Evolutionary conservation across 2,797 vertebrate species (phyloP), one percentile per base, ranked within the genome.

Genomic region (Peromyscus melanophrys): DNA sequence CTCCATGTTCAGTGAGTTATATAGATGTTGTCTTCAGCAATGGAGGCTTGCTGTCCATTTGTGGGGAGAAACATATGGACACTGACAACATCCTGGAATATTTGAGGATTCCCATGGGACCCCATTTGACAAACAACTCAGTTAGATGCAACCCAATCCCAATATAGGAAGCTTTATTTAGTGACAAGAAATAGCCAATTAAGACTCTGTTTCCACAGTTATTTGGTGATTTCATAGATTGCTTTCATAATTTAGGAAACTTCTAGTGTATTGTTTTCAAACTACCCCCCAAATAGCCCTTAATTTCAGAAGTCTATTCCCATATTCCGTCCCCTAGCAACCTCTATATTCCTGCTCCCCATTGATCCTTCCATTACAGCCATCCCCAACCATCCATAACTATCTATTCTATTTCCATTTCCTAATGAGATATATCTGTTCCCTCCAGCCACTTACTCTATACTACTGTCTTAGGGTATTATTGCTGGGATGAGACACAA

Each of bases 271-370:
- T 49, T 77, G 29, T 49, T 77, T 49, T 13, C 75, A 76, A 46
- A 46, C 14, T 46, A 49, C 14, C 17, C 6, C 31, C 34, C 16
- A 77, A 49, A 21, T 10, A 1, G 2, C 16, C 16, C 29, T 78
- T 49, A 77, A 49, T 77, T 49, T 49, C 46, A 37, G 34, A 12
- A 14, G 4, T 19, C 8, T 34, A 1, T 49, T 34, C 31, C 27
- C 6, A 77, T 31, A 49, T 77, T 31, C 6, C 7, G 10, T 29
- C 6, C 3, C 27, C 17, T 27, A 31, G 14, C 7, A 6, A 27
- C 3, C 14, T 49, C 27, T 14, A 29, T 29, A 46, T 3, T 17
- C 29, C 0, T 31, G 2, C 3, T 49, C 6, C 27, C 9, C 27
- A 49, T 27, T 77, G 14, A 77, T 31, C 14, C 13, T 49, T 27